Conservation (phyloP, 2,888 invertebrate genomes). For the Drosophila maculinotata region DNA sequence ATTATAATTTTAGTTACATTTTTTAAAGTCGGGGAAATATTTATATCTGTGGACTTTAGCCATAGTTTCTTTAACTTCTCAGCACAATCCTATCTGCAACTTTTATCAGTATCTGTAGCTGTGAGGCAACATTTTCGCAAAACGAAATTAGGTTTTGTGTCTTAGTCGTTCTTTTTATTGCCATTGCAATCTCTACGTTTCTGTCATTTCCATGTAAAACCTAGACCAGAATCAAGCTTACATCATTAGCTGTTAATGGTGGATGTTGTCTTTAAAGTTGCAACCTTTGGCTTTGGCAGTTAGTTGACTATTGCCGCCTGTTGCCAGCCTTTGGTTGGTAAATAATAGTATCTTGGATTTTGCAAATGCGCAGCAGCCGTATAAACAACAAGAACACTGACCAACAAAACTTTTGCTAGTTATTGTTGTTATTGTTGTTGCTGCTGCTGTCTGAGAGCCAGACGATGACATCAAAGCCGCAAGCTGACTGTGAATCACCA, state of each 20-base stretch:
- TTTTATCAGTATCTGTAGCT: neutral
- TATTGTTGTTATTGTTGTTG: slow-evolving; percentile 18
- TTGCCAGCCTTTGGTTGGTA: neutral
- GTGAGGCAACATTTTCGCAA: no score
- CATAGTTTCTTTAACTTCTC: no score
- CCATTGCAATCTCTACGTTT: no score
- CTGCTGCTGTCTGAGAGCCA: slow-evolving; percentile 22
- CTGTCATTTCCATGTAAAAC: neutral
- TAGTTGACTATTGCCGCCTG: neutral
- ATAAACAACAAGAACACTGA: slow-evolving; percentile 2
- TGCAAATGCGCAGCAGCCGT: slow-evolving; percentile 28
- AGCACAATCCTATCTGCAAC: neutral
- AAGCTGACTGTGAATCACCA: slow-evolving; percentile 60
- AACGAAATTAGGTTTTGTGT: no score
- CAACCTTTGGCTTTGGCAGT: slow-evolving; percentile 1
- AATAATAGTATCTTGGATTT: slow-evolving; percentile 13
- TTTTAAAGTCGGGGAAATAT: no score
- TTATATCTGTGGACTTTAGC: no score
- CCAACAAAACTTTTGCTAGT: slow-evolving; percentile 13
- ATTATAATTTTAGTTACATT: no score
- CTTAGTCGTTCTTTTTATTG: no score
- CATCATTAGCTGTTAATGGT: slow-evolving; percentile 14
- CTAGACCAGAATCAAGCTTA: slow-evolving; percentile 5
- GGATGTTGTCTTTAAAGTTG: slow-evolving; percentile 7
- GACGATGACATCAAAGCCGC: slow-evolving; percentile 38